These are phyloP conservation scores for Drosophila subobscura DNA, from an alignment of 1,140 invertebrate genomes.

Conservation along the genomic window DNA sequence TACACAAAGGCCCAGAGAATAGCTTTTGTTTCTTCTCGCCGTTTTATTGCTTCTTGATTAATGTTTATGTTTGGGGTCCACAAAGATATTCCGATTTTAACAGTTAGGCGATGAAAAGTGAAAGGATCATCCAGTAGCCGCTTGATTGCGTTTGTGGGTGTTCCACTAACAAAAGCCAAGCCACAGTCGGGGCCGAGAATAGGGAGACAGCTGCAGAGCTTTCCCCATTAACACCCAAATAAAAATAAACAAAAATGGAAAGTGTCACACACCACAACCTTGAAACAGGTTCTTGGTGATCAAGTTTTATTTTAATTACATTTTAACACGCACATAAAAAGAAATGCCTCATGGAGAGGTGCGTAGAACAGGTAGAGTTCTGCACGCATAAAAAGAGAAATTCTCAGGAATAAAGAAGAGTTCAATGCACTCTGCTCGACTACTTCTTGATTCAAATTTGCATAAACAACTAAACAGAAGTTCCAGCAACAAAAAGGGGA, in stretches of 20 bases:
- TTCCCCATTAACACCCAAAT: constrained; percentile 41
- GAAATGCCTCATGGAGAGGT: constrained; percentile 26
- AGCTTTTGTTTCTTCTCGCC: constrained; percentile 29
- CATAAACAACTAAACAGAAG: constrained; percentile 67
- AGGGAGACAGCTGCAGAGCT: constrained; percentile 31
- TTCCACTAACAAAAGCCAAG: constrained; percentile 21
- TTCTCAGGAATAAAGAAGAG: constrained; percentile 19
- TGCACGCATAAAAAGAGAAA: constrained; percentile 58
- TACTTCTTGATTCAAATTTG: constrained; percentile 48
- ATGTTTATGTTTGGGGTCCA: constrained; percentile 54
- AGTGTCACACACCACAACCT: constrained; percentile 74
- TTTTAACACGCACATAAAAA: constrained; percentile 43
- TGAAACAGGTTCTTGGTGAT: constrained; percentile 46
- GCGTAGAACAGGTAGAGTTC: constrained; percentile 50
- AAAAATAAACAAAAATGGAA: constrained; percentile 49
- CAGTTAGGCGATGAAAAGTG: constrained; percentile 65
- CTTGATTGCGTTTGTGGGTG: constrained; percentile 28
- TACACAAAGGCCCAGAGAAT: constrained; percentile 8
- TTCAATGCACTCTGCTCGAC: constrained; percentile 13
- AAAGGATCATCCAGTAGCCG: constrained; percentile 60
- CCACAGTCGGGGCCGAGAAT: constrained; percentile 1
- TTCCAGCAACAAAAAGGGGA: constrained; percentile 22
- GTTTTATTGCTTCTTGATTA: constrained; percentile 62
- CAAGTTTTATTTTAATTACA: not conserved
- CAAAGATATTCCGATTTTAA: constrained; percentile 25